phyloP scores from a whole-genome alignment of 2,113 vertebrate species.

The Pao palembangensis region DNA sequence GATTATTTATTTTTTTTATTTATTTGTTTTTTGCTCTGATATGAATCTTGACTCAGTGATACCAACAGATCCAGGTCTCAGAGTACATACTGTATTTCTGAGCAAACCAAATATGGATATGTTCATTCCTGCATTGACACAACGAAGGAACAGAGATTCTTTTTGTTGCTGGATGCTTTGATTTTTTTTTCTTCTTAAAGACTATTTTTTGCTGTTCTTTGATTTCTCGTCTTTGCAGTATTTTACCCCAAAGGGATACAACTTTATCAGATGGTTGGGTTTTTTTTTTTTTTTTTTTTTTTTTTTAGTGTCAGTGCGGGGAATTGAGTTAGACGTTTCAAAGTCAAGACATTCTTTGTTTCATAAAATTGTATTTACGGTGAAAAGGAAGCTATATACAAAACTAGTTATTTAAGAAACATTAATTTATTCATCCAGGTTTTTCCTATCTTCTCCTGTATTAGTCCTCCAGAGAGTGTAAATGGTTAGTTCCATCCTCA shows the following conservation, averaged over 20 bases:
- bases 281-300: constrained; percentile 1
- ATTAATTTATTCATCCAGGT: constrained; percentile 15
- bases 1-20: constrained; percentile 38
- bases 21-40: constrained; percentile 38
- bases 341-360: constrained; percentile 44
- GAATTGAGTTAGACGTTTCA: constrained; percentile 56
- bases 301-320: constrained; percentile 39
- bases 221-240: constrained; percentile 42
- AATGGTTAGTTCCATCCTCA: constrained; percentile 3
- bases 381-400: constrained; percentile 40
- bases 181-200: constrained; percentile 43
- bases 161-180: constrained; percentile 37
- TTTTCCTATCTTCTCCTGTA: constrained; percentile 26
- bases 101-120: neutral
- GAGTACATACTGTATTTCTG: neutral
- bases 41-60: constrained; percentile 49
- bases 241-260: constrained; percentile 53
- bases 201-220: constrained; percentile 31
- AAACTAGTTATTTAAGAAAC: constrained; percentile 28
- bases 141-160: neutral
- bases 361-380: constrained; percentile 42
- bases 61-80: constrained; percentile 55
- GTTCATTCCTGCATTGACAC: constrained; percentile 6
- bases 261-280: constrained; percentile 46
- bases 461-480: constrained; percentile 36